phyloP scores from a whole-genome alignment of 1,140 invertebrate species.

The Apis laboriosa region DNA sequence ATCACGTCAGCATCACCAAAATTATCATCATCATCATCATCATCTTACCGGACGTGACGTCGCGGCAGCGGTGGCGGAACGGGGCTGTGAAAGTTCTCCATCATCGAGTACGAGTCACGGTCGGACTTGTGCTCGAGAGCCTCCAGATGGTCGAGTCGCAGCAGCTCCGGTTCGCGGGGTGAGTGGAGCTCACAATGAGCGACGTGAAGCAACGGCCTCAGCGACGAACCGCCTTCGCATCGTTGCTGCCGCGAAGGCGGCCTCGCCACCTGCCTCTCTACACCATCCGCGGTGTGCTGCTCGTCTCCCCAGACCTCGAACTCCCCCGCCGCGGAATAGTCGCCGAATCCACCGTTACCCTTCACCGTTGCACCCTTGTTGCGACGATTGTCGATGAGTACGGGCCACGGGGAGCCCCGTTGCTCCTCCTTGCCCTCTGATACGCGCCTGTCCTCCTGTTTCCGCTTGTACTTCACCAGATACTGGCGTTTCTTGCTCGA shows the following conservation, averaged over 20 bases:
- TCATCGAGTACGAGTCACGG: conserved; percentile 76
- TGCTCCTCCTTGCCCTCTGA: conserved; percentile 44
- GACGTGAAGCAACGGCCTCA: conserved; percentile 78
- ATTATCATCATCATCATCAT: too few relatives aligned
- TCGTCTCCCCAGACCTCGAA: conserved; percentile 80
- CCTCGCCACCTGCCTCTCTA: conserved; percentile 72
- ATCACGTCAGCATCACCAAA: not conserved
- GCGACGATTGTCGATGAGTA: conserved; percentile 64
- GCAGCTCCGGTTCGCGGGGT: conserved; percentile 77
- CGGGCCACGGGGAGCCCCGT: conserved; percentile 53
- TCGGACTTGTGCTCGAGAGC: conserved; percentile 74
- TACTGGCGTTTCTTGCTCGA: conserved; percentile 48
- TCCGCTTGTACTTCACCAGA: conserved; percentile 59
- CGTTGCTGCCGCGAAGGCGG: conserved; percentile 76
- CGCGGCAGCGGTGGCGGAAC: conserved; percentile 78
- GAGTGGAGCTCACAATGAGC: conserved; percentile 79
- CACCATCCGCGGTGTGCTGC: conserved; percentile 74
- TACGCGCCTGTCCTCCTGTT: conserved; percentile 34
- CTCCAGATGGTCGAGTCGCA: conserved; percentile 78
- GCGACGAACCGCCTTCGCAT: conserved; percentile 78
- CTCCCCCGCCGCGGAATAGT: conserved; percentile 80
- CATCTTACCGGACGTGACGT: conserved; percentile 78
- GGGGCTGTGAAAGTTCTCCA: conserved; percentile 80
- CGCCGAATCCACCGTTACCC: conserved; percentile 79
- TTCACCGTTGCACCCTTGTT: conserved; percentile 78